Evolutionary conservation across 1,140 invertebrate genomes (phyloP).

Genomic region (Drosophila eugracilis): DNA sequence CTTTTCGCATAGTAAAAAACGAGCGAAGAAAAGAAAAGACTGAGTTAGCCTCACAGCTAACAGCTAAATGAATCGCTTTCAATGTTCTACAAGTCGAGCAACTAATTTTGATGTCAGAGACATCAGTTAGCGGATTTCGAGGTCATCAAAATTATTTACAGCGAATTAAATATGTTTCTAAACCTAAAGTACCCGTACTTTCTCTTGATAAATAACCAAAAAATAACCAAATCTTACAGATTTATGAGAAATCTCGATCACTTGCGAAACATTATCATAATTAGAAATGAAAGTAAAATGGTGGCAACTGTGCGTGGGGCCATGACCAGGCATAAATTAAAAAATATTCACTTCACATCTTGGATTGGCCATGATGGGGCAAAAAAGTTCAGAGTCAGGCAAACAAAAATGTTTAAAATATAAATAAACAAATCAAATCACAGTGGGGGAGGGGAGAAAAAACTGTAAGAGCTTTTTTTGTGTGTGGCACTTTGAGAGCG

Average conservation of each 20-base stretch:
- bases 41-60: conserved; percentile 14
- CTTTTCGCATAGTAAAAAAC: conserved; percentile 51
- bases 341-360: conserved; percentile 8
- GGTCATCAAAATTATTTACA: conserved; percentile 19
- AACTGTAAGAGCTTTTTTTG: conserved; percentile 22
- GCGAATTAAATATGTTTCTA: conserved; percentile 16
- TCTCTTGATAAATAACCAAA: too few species aligned
- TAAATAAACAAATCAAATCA: conserved; percentile 74
- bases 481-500: conserved; percentile 42
- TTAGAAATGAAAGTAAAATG: conserved; percentile 81
- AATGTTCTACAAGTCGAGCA: conserved; percentile 25
- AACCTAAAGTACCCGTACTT: conserved; percentile 24
- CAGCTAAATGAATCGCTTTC: conserved; percentile 43
- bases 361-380: conserved; percentile 72
- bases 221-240: conserved; percentile 13
- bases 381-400: conserved; percentile 57
- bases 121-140: conserved; percentile 27
- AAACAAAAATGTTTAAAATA: conserved; percentile 56
- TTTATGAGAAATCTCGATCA: conserved; percentile 58
- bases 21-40: conserved; percentile 12
- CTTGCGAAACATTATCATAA: conserved; percentile 72
- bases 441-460: conserved; percentile 19
- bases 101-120: conserved; percentile 23
- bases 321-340: conserved; percentile 59
- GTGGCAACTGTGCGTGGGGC: conserved; percentile 56